A percentile compares a stretch with the other conserved stretches of the same genome.
Evolutionary conservation across 2,113 vertebrate genomes (phyloP).

Genomic region (Silurus glanis): DNA sequence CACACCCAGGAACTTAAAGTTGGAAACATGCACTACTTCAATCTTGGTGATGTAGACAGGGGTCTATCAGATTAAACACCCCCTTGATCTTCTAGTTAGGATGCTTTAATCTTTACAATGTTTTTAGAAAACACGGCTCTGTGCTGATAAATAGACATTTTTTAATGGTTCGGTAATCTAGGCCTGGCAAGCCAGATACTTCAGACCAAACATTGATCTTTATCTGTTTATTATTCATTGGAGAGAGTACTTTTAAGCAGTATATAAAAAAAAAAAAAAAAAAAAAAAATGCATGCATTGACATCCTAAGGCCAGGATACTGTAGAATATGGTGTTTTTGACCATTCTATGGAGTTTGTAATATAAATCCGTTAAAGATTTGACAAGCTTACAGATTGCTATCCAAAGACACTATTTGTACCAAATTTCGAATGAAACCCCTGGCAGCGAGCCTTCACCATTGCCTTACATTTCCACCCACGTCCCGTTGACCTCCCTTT

Average conservation of each 20-base stretch:
- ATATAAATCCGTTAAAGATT: neutral
- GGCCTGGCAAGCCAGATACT: neutral
- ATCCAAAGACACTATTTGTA: neutral
- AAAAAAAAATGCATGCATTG: neutral
- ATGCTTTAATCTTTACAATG: neutral
- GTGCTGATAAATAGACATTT: neutral
- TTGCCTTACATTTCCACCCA: conserved; percentile 6
- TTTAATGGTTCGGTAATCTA: conserved; percentile 2
- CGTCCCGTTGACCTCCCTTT: conserved; percentile 30
- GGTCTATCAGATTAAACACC: neutral
- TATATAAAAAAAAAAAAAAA: neutral
- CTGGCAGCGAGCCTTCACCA: conserved; percentile 8
- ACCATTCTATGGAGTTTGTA: neutral
- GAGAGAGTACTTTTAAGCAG: neutral
- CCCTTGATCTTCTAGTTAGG: neutral
- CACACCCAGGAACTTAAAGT: too few species aligned
- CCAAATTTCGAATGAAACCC: conserved; percentile 8
- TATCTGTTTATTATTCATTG: neutral
- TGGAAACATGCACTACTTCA: too few species aligned
- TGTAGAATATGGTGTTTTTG: neutral
- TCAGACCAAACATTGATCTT: neutral
- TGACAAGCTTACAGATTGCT: neutral
- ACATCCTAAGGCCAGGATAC: neutral
- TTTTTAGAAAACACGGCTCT: neutral
- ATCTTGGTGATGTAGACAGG: too few species aligned